Evolutionary conservation across 2,797 vertebrate species (phyloP), one percentile per base, ranked within the genome.

Genomic region (Arrhamphus sclerolepis): DNA sequence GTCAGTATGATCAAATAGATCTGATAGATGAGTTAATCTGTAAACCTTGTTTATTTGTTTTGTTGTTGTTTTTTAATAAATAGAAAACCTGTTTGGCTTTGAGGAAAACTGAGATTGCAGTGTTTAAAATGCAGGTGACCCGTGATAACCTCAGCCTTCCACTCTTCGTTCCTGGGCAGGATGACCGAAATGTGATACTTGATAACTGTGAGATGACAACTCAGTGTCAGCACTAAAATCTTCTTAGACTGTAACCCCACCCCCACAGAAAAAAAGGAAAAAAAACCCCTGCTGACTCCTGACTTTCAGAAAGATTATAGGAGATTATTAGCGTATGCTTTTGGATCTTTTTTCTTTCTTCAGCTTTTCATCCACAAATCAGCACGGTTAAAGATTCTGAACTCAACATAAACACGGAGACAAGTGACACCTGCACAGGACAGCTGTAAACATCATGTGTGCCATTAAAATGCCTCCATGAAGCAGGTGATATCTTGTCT

Each of bases 401-500:
- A 38, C 34, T 38, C 2, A 34, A 38, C 11, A 34, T 34, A 38
- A 38, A 38, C 11, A 38, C 2, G 31, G 10, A 6, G 24, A 26
- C 3, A 26, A 34, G 13, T 16, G 34, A 38, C 34, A 38, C 3
- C 34, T 38, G 34, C 5, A 41, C 6, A 0, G 19, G 13, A 28
- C 44, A 44, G 56, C 54, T 52, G 72, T 75, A 78, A 85, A 83
- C 69, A 80, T 21, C 26, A 24, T 22, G 21, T 10, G 50, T 47
- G 47, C 66, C 8, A 48, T 66, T 72, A 59, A n/a, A 68, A 72
- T 46, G 47, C 34, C 49, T 26, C 11, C 24, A 11, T 2, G 20
- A 43, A 44, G 50, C 80, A 83, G 59, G 70, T 81, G 83, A 86
- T 64, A 56, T 38, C 6, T n/a, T 5, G 41, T 49, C 78, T 88